Base-by-base conservation (phyloP, 2,888 invertebrate genomes). In the Nymphalis polychloros region DNA sequence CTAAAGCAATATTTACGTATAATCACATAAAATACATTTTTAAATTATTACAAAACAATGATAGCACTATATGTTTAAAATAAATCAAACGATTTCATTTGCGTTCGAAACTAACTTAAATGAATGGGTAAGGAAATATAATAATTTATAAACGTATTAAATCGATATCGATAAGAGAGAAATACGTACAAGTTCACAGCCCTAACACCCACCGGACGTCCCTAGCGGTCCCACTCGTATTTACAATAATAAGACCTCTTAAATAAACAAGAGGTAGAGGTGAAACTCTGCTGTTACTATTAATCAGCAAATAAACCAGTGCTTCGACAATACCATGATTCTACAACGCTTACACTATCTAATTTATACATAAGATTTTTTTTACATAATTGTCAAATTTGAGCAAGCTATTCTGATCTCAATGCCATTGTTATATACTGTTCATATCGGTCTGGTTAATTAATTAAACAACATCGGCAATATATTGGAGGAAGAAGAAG, bases 181-280 rank as follows among this genome's bases (percentile, higher is more conserved):
- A 75, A 73, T 80, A 78, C 78, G 79, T 85, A 87, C 82, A 87
- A 85, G 87, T 88, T 90, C 90, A 91, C 90, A 90, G 90, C 90
- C 90, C 85, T 87, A 83, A 84, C 84, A 81, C 84, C 85, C 63
- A 41, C 50, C 23, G 50, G 53, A 47, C 63, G 80, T 82, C 81
- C 81, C 52, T n/a, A 23, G 35, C 55, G 57, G 57, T 53, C 27
- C 41, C 57, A 3, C 64, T 59, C 57, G 31, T 60, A 65, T 65
- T 52, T 65, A 65, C 65, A 65, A 49, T 41, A 64, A 17, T 19
- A 35, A 35, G 27, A 55, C 31, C 31, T 31, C 27, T 17, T 2
- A 6, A 55, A 10, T 10, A 41, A 41, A 10, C 13, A 41, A 13
- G 41, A 41, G 41, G 53, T 16, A 53, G 50, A 50, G 19, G 19